Evolutionary conservation across 1,140 invertebrate species (phyloP).

Genomic region (Brachystomella parvula): DNA sequence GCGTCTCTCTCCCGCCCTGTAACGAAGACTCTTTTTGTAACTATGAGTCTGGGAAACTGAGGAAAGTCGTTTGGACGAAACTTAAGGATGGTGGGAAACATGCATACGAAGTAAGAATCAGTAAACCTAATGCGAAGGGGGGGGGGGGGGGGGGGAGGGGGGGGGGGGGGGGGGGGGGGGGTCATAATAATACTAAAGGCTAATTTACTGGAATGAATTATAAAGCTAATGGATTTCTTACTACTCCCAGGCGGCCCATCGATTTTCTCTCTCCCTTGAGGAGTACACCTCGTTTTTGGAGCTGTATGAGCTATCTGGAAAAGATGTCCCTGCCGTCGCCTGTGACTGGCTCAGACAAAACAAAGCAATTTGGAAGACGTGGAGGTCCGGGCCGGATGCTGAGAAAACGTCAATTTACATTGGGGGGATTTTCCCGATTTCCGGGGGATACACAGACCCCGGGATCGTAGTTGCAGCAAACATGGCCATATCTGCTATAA

Average conservation of each 20-base stretch:
- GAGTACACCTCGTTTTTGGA: conserved; percentile 51
- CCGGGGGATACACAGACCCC: conserved; percentile 51
- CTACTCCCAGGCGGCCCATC: conserved; percentile 47
- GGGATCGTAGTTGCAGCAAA: conserved; percentile 57
- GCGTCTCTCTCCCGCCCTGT: conserved; percentile 44
- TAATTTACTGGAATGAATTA: neutral
- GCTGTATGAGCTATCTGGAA: conserved; percentile 40
- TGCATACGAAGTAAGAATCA: conserved; percentile 45
- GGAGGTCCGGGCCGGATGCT: conserved; percentile 49
- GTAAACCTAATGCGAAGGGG: neutral
- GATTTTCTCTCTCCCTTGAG: conserved; percentile 49
- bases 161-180: neutral
- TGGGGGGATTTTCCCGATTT: conserved; percentile 70
- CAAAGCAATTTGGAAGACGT: conserved; percentile 47
- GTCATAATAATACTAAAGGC: conserved; percentile 9
- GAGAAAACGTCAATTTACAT: conserved; percentile 53
- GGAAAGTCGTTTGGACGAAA: conserved; percentile 58
- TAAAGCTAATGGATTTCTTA: conserved; percentile 14
- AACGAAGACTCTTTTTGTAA: conserved; percentile 44
- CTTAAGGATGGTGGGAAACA: conserved; percentile 48
- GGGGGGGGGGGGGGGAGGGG: neutral
- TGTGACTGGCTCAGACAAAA: conserved; percentile 60
- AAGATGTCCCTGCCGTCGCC: conserved; percentile 45
- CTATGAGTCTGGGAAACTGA: conserved; percentile 57
- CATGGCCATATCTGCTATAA: conserved; percentile 59